Percentiles rank a stretch among this genome's conserved stretches.
Conservation (phyloP, 2,797 vertebrate genomes). For the Enteromius viviparus region DNA sequence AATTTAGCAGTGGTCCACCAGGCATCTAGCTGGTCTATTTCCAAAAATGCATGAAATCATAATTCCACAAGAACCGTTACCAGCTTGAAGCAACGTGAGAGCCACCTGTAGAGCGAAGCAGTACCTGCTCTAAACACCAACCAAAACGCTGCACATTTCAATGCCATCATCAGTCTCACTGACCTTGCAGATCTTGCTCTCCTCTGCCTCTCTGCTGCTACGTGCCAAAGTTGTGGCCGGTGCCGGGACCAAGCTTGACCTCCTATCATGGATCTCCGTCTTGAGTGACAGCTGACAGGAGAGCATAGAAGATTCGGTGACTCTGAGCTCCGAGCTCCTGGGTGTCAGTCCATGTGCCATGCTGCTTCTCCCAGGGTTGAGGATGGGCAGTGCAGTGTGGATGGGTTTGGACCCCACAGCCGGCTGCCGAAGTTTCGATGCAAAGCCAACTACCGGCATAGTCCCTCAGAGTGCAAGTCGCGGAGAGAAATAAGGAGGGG, state of each 20-base stretch:
- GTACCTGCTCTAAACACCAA: not conserved
- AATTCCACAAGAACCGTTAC: not conserved
- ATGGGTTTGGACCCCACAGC: slow-evolving; percentile 88
- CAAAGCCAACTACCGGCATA: slow-evolving; percentile 95
- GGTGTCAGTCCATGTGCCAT: slow-evolving; percentile 77
- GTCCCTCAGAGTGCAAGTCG: slow-evolving; percentile 22
- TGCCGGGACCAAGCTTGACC: slow-evolving; percentile 57
- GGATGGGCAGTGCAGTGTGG: slow-evolving; percentile 90
- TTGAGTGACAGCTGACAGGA: slow-evolving; percentile 87
- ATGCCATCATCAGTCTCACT: slow-evolving; percentile 55
- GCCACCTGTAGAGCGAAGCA: slow-evolving; percentile 60
- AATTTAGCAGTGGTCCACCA: not conserved
- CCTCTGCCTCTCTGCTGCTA: slow-evolving; percentile 79
- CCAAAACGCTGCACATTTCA: not conserved
- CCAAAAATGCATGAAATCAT: not conserved
- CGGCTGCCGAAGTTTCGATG: slow-evolving; percentile 92
- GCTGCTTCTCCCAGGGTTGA: slow-evolving; percentile 69
- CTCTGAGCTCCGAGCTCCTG: slow-evolving; percentile 80
- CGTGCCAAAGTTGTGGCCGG: slow-evolving; percentile 30
- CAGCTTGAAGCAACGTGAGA: not conserved
- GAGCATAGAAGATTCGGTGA: slow-evolving; percentile 73
- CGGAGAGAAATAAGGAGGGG: slow-evolving; percentile 11
- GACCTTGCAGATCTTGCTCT: slow-evolving; percentile 93
- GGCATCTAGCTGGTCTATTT: not conserved
- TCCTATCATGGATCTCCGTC: slow-evolving; percentile 83